Percentiles rank a stretch among this genome's conserved stretches.
Evolutionary conservation across 2,113 vertebrate genomes (phyloP).

Genomic region (Sitta europaea): DNA sequence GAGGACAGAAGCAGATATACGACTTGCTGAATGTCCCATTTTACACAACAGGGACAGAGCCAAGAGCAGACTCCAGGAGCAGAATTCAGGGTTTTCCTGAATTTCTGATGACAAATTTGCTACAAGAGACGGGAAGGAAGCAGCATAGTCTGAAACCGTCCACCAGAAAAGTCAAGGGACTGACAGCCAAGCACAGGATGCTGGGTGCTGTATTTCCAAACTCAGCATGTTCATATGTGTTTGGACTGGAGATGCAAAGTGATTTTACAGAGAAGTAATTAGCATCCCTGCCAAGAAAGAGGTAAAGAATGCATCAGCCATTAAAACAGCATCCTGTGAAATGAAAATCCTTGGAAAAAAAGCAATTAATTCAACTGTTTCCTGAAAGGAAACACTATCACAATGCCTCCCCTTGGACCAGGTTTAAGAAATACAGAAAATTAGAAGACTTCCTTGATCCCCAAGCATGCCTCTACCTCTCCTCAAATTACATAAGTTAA

Average conservation of each 20-base stretch:
- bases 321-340: constrained; percentile 34
- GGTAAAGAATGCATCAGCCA: constrained; percentile 26
- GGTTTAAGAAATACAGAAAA: constrained; percentile 24
- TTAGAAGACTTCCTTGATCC: constrained; percentile 3
- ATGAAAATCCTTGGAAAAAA: not conserved
- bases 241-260: constrained; percentile 21
- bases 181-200: constrained; percentile 24
- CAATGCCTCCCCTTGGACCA: not conserved
- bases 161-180: not conserved
- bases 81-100: not conserved
- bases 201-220: not conserved
- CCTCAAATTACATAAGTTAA: not conserved
- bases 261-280: constrained; percentile 56
- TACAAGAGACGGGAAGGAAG: constrained; percentile 25
- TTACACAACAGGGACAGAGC: not conserved
- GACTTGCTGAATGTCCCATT: not conserved
- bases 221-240: not conserved
- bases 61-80: not conserved
- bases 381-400: constrained; percentile 13
- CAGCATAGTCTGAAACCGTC: not conserved
- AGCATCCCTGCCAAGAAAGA: constrained; percentile 20
- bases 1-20: not conserved
- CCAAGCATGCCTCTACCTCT: not conserved
- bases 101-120: constrained; percentile 25
- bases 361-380: constrained; percentile 34